Base-by-base conservation (phyloP, 2,113 vertebrate genomes). In the Clupea harengus region DNA sequence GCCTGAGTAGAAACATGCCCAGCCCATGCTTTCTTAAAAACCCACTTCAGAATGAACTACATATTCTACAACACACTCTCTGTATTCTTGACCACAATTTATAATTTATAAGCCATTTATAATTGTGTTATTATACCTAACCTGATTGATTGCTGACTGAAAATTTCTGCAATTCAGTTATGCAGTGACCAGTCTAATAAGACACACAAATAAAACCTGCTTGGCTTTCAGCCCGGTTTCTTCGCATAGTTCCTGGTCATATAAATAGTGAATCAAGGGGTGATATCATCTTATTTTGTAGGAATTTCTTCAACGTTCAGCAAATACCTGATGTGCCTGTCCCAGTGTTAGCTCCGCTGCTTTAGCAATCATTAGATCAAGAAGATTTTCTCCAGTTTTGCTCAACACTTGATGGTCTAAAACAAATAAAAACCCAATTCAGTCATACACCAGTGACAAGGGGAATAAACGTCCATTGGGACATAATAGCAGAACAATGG, bases 321-420 rank as follows among this genome's bases (percentile, higher is more conserved):
- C 82, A 83, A 86, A 87, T 87, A 82, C 87, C 82, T 86, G 87
- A 87, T 85, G 84, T 87, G 81, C 47, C 84, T 84, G 82, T 90
- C 52, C 45, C 64, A 87, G 84, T 89, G 52, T 85, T 89, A 85
- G 83, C 87, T 83, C 83, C 82, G 83, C 85, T 90, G 89, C 28
- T 89, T 85, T 84, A 84, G 44, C 82, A 88, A 86, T 86, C 85
- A 88, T 45, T 25, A 39, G 72, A 78, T 86, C 85, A 82, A 86
- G 81, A 87, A 57, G 39, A 80, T 83, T 83, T 86, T 82, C 39
- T 32, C 4, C 44, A 80, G 81, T 84, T 88, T 60, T 32, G 85
- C 87, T 82, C 87, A 57, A 45, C 50, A 47, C 84, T 72, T 86
- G 45, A 86, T 84, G 75, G 83, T 84, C 67, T 49, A 83, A 87